A percentile compares a stretch with the other conserved stretches of the same genome.
phyloP scores from a whole-genome alignment of 1,140 invertebrate species.

The Penaeus vannamei region DNA sequence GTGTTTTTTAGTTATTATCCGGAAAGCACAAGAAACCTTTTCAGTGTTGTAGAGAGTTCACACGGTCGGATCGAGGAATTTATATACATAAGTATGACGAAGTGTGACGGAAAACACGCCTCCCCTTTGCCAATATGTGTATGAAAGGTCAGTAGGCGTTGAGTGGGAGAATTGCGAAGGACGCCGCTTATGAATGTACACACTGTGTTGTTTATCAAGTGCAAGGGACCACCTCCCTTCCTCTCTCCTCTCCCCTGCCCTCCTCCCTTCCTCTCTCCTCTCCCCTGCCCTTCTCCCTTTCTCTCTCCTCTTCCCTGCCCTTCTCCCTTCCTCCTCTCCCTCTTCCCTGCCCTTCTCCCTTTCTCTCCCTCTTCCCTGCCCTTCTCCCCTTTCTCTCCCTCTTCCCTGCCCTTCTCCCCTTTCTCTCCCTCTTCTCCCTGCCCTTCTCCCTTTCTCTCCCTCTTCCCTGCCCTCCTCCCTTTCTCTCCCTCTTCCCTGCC shows the following conservation, averaged over 20 bases:
- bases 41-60: too few relatives aligned
- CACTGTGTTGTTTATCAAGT: background rate
- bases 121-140: background rate
- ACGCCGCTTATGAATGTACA: background rate
- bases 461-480: background rate
- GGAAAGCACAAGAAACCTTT: too few relatives aligned
- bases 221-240: background rate
- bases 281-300: background rate
- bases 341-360: background rate
- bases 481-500: background rate
- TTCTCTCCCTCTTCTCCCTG: background rate
- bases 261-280: background rate
- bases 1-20: too few relatives aligned
- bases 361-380: too few relatives aligned
- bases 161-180: constrained; percentile 9
- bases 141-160: background rate
- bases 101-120: too few relatives aligned
- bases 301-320: background rate
- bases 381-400: too few relatives aligned
- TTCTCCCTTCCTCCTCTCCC: background rate
- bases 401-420: too few relatives aligned
- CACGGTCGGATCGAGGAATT: background rate
- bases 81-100: constrained; percentile 12
- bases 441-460: too few relatives aligned
- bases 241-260: background rate